phyloP scores from a whole-genome alignment of 2,888 invertebrate species.

The Beris chalybata region DNA sequence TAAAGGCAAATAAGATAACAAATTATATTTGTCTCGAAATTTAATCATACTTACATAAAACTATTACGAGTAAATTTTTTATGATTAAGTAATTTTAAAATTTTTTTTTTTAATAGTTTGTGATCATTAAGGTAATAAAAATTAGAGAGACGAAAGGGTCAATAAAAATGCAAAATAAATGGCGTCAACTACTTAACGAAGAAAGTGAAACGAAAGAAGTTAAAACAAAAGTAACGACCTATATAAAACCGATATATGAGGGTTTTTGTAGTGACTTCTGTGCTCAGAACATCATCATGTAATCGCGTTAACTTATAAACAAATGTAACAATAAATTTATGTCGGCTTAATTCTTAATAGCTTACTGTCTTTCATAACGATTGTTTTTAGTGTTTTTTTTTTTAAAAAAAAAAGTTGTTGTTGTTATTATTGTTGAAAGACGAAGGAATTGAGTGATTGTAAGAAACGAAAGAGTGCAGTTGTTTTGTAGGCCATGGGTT shows the following conservation, averaged over 20 bases:
- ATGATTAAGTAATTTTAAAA: background rate
- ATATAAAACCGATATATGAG: conserved; percentile 17
- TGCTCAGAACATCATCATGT: background rate
- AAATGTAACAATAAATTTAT: background rate
- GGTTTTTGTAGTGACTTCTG: conserved; percentile 3
- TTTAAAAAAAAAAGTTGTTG: background rate
- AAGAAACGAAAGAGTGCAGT: background rate
- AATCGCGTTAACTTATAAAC: background rate
- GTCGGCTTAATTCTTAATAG: too few species aligned
- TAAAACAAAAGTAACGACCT: conserved; percentile 18
- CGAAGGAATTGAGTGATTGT: background rate
- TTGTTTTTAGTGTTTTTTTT: background rate
- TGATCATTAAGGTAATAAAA: too few species aligned
- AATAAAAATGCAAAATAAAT: too few species aligned
- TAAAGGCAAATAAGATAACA: conserved; percentile 20
- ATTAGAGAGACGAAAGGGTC: too few species aligned
- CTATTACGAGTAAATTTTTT: conserved; percentile 19
- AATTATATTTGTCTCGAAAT: conserved; percentile 2
- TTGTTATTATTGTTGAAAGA: background rate
- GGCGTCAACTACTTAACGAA: too few species aligned
- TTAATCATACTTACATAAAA: conserved; percentile 16
- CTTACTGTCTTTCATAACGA: too few species aligned
- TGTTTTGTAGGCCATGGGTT: too few species aligned
- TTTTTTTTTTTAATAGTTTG: too few species aligned
- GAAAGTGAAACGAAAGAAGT: background rate